These are phyloP conservation scores for Trachelus tabidus DNA, from an alignment of 2,888 invertebrate genomes.

Conservation along the genomic window DNA sequence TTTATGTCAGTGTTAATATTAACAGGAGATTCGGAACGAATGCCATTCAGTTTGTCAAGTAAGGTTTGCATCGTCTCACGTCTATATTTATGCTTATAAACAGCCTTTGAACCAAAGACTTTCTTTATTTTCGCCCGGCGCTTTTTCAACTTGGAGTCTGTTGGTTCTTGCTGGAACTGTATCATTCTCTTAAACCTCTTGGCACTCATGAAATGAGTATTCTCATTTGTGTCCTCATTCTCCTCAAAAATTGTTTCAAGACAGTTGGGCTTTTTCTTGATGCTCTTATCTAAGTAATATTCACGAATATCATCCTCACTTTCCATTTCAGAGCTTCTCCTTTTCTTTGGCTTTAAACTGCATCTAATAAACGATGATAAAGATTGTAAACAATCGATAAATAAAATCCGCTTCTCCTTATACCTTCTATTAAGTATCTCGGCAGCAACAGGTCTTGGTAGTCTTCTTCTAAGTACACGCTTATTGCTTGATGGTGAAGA, in stretches of 20 bases:
- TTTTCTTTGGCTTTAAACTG: constrained; percentile 53
- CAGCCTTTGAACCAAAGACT: constrained; percentile 69
- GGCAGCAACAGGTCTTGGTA: constrained; percentile 27
- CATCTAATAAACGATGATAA: constrained; percentile 40
- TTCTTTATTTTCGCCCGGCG: constrained; percentile 72
- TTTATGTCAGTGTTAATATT: constrained; percentile 19
- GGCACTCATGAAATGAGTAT: constrained; percentile 67
- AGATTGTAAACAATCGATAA: background rate
- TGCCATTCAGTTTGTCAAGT: constrained; percentile 68
- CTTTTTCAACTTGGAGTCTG: constrained; percentile 69
- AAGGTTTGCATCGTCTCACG: constrained; percentile 71
- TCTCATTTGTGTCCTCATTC: constrained; percentile 65
- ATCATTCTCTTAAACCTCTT: constrained; percentile 72
- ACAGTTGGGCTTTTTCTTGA: constrained; percentile 68
- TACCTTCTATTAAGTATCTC: constrained; percentile 55
- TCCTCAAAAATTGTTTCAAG: constrained; percentile 76
- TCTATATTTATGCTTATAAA: constrained; percentile 68
- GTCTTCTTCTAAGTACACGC: constrained; percentile 37
- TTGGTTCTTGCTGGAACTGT: constrained; percentile 69
- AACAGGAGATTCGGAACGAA: constrained; percentile 19
- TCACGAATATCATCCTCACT: constrained; percentile 65
- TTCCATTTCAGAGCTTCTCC: constrained; percentile 48
- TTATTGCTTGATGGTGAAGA: constrained; percentile 12
- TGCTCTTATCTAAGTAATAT: constrained; percentile 71
- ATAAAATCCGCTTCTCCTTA: background rate